Evolutionary conservation across 1,140 invertebrate genomes (phyloP), one percentile per base, ranked within the genome.

Genomic region (Mycetomoellerius zeteki): DNA sequence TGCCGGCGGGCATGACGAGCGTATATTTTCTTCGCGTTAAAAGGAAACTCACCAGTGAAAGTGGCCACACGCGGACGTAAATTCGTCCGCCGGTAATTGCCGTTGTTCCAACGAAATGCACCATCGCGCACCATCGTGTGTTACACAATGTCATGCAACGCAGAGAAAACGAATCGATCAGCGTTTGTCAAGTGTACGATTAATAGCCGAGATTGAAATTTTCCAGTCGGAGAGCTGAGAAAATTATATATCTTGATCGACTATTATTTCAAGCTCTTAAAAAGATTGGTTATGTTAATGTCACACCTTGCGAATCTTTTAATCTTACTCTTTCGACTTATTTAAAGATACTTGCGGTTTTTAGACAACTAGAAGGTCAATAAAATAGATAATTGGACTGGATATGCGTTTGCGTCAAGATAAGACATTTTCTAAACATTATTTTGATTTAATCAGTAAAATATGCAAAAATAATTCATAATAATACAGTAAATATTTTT

Each of bases 21-120:
- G 8, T 12, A 16, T 54, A 60, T 89, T 88, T 91, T 86, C 87
- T 73, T 75, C 69, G 73, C 67, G 69, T 80, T 78, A 71, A 72
- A 84, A 86, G 85, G 64, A 86, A 82, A 82, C 80, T 84, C 30
- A 33, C 56, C 52, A 75, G 80, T 77, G 80, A 72, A 73, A 77
- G 81, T 84, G 67, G 65, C 60, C 69, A 85, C 58, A 67, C 80
- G 54, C 54, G 67, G 47, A 84, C 80, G 37, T 73, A 47, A 82
- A 82, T 82, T 82, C 67, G 54, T 75, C 16, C 65, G 7, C 78
- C 65, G 27, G 30, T 14, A 14, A 56, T 37, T 62, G 24, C 56
- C 21, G 33, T 52, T n/a, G 30, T 47, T 72, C 30, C n/a, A 14
- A 58, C 5, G 33, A 47, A 24, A 73, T 47, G 80, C 67, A 58